Conservation (phyloP, 30 jellyfish, hydroid and myxozoan species). For the Cassiopea andromeda region DNA sequence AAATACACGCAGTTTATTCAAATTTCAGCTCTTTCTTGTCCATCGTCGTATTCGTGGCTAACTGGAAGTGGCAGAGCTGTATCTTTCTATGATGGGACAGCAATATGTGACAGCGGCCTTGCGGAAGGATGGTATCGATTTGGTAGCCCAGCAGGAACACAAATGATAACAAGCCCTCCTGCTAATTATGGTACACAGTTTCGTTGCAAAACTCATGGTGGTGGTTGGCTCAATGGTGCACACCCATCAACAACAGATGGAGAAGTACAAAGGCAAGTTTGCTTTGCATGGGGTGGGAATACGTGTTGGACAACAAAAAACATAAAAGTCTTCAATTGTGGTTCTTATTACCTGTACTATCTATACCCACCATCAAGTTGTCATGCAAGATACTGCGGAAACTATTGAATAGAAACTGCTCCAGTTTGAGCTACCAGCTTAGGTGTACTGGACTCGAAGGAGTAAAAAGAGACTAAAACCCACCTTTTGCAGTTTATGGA, state of each 20-base stretch:
- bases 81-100: background rate
- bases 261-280: slow-evolving; percentile 26
- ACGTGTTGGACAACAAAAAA: background rate
- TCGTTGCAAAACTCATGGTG: slow-evolving; percentile 49
- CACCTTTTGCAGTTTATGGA: no score
- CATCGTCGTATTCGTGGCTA: background rate
- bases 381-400: slow-evolving; percentile 19
- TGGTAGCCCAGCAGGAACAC: slow-evolving; percentile 37
- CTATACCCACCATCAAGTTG: background rate
- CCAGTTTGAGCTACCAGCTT: no score
- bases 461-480: no score
- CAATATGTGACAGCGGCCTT: slow-evolving; percentile 18
- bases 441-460: no score
- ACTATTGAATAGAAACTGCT: background rate
- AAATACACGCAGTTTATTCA: no score
- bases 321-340: slow-evolving; percentile 31
- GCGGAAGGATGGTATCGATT: slow-evolving; percentile 28
- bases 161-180: slow-evolving; percentile 10
- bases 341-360: slow-evolving; percentile 13
- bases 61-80: background rate
- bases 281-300: slow-evolving; percentile 21
- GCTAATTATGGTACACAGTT: background rate
- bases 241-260: slow-evolving; percentile 30
- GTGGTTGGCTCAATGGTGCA: slow-evolving; percentile 47
- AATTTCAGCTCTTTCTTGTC: slow-evolving; percentile 6